Base-by-base conservation (phyloP, 2,797 vertebrate genomes). In the Darevskia nairensis region DNA sequence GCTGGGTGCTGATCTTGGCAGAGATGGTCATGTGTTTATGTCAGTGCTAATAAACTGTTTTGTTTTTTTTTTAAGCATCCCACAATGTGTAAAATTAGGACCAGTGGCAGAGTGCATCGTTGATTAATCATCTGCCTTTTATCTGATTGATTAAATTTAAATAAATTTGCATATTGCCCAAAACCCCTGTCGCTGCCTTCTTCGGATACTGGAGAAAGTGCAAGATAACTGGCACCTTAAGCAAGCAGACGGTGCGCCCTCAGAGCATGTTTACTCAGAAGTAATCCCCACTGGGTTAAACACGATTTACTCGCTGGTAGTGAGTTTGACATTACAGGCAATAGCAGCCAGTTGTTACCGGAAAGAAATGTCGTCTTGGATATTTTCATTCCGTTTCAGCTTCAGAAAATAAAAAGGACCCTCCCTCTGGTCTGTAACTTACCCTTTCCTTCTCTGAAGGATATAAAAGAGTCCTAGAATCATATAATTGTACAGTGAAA, bases 61-160 rank as follows among this genome's bases (percentile, higher is more conserved):
- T 46, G 8, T 44, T 44, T 44, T 44, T 44, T 46, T 68, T 35
- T 35, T 1, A 35, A 35, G 7, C 44, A 46, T 46, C 44, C 46
- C 46, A 66, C 10, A 29, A 64, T 39, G 61, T 72, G 68, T 88
- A 77, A 39, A 82, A 82, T 82, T 46, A 77, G 55, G 86, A n/a
- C 61, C 39, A 8, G 41, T 39, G 44, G 10, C 50, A 77, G 23
- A 68, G 69, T 35, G 39, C 27, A 2, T n/a, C 10, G 72, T 64
- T 83, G 80, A 82, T 82, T 82, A 76, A 82, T 68, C 72, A 69
- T 55, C 59, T 83, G 41, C 29, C 61, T 88, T 88, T 88, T 68
- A 66, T 82, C 59, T 83, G 80, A 83, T 83, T 88, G 86, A 88
- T 76, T 82, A 75, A 50, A 76, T 87, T 82, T 87, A 71, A 82